These are phyloP conservation scores for Goniozus legneri DNA, from an alignment of 1,140 invertebrate genomes.

Conservation along the genomic window DNA sequence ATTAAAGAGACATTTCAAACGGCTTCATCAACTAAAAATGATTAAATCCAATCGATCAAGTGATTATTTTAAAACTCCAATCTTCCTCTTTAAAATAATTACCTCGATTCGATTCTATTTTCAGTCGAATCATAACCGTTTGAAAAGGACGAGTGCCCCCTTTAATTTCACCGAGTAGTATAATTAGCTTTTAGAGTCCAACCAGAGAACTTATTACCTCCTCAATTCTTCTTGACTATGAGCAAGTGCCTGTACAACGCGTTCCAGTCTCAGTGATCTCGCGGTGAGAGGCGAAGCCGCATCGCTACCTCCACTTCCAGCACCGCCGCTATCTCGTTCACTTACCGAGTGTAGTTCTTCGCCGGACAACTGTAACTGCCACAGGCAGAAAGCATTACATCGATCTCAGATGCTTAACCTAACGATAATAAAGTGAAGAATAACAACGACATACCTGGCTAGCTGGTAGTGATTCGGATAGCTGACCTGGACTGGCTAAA, in stretches of 20 bases:
- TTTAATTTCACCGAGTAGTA: too few relatives aligned
- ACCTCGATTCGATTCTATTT: too few relatives aligned
- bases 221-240: constrained; percentile 84
- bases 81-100: too few relatives aligned
- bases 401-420: background rate
- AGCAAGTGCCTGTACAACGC: constrained; percentile 79
- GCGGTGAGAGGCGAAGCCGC: constrained; percentile 81
- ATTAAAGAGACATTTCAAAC: too few relatives aligned
- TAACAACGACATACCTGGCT: constrained; percentile 66
- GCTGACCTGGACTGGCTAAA: constrained; percentile 62
- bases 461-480: constrained; percentile 73
- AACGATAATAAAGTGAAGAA: constrained; percentile 7
- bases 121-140: too few relatives aligned
- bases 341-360: constrained; percentile 66
- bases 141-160: too few relatives aligned
- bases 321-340: constrained; percentile 65
- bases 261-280: constrained; percentile 78
- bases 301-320: constrained; percentile 61
- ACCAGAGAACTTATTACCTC: constrained; percentile 60
- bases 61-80: too few relatives aligned
- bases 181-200: too few relatives aligned
- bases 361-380: constrained; percentile 67
- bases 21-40: too few relatives aligned
- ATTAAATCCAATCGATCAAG: too few relatives aligned
- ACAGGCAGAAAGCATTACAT: constrained; percentile 15